phyloP scores from a whole-genome alignment of 1,140 invertebrate genomes.

The Delia radicum region DNA sequence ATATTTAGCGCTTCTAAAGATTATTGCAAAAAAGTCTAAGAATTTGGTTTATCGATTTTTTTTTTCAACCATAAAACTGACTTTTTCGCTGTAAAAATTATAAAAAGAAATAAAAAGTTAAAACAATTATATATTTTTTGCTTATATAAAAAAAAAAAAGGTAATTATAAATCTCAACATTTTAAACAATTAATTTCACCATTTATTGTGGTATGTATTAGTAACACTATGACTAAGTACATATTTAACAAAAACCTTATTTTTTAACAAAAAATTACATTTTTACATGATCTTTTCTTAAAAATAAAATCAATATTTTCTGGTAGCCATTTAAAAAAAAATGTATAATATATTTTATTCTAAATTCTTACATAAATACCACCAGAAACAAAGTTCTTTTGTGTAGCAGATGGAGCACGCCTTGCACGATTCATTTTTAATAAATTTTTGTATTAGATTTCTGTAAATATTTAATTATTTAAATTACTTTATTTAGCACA shows the following conservation, averaged over 20 bases:
- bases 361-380: neutral
- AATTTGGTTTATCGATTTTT: neutral
- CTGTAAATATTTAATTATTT: neutral
- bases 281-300: no score
- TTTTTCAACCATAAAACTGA: conserved; percentile 17
- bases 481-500: neutral
- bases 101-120: conserved; percentile 8
- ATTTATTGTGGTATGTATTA: neutral
- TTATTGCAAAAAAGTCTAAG: conserved; percentile 29
- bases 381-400: neutral
- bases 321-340: neutral
- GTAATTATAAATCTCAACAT: neutral
- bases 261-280: no score
- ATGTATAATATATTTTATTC: neutral
- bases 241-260: no score
- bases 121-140: neutral
- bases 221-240: neutral
- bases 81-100: conserved; percentile 21
- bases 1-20: conserved; percentile 26
- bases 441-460: neutral
- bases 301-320: neutral
- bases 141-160: neutral
- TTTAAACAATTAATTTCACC: neutral
- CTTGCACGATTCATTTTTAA: neutral
- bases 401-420: neutral